Percentiles rank a stretch among this genome's conserved stretches.
These are phyloP conservation scores for Heliconius cydno DNA, from an alignment of 2,888 invertebrate species.

Conservation along the genomic window DNA sequence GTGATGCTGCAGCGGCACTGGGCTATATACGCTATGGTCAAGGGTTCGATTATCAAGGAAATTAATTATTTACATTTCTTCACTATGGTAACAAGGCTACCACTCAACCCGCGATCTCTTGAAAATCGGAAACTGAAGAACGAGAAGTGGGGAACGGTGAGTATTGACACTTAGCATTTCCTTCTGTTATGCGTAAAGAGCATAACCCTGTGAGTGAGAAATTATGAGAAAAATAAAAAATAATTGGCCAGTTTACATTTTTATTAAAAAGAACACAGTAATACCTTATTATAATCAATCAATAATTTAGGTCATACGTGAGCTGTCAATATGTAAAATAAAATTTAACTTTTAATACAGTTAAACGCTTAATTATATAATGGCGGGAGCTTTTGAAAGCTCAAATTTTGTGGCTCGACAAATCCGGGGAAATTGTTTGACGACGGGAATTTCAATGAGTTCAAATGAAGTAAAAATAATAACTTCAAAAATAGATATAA, in stretches of 20 bases:
- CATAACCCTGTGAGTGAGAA: neutral
- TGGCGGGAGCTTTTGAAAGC: conserved; percentile 32
- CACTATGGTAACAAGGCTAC: no score
- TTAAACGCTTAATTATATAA: conserved; percentile 33
- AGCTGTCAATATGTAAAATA: conserved; percentile 27
- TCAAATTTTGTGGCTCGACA: conserved; percentile 42
- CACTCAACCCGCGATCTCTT: neutral
- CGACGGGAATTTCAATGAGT: conserved; percentile 40
- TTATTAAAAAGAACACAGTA: neutral
- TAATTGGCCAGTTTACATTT: neutral
- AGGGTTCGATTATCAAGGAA: no score
- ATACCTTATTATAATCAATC: neutral
- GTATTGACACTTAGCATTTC: neutral
- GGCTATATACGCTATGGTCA: no score
- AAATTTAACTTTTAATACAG: conserved; percentile 25
- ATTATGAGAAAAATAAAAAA: neutral
- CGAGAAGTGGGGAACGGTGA: neutral
- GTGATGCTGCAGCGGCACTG: no score
- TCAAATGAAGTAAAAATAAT: conserved; percentile 13
- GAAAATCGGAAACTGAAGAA: no score
- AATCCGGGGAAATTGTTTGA: conserved; percentile 38
- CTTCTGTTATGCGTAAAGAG: neutral
- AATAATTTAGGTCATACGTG: conserved; percentile 9
- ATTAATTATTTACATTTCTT: no score
- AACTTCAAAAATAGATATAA: no score